Conservation (phyloP, 2,797 vertebrate genomes). For the Prionace glauca region DNA sequence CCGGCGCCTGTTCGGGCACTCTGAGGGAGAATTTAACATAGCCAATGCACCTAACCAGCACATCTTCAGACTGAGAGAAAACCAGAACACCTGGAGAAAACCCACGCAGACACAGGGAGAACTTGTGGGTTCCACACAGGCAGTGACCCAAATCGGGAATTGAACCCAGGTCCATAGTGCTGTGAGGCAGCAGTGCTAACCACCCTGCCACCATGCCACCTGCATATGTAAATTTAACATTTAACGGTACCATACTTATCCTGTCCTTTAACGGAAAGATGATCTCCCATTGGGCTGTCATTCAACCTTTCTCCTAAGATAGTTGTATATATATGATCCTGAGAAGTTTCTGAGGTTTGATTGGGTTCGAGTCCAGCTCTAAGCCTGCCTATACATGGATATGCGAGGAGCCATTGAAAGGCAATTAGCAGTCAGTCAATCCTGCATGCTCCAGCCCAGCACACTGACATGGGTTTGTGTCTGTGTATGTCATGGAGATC, state of each 20-base stretch:
- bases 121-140: too few relatives aligned
- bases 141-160: too few relatives aligned
- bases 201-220: too few relatives aligned
- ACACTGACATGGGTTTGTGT: not conserved
- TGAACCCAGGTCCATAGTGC: too few relatives aligned
- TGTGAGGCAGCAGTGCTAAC: too few relatives aligned
- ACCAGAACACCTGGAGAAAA: too few relatives aligned
- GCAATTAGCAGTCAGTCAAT: not conserved
- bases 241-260: not conserved
- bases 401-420: not conserved
- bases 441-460: not conserved
- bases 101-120: too few relatives aligned
- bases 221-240: not conserved
- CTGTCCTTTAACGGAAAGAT: not conserved
- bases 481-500: not conserved
- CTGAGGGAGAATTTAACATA: too few relatives aligned
- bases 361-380: too few relatives aligned
- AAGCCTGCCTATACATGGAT: not conserved
- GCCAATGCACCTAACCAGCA: too few relatives aligned
- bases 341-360: not conserved
- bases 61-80: too few relatives aligned
- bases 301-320: not conserved
- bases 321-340: not conserved
- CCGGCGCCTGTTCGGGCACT: too few relatives aligned
- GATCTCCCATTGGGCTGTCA: not conserved